Conservation (phyloP, 1,140 invertebrate genomes). For the Tetragnatha versicolor region DNA sequence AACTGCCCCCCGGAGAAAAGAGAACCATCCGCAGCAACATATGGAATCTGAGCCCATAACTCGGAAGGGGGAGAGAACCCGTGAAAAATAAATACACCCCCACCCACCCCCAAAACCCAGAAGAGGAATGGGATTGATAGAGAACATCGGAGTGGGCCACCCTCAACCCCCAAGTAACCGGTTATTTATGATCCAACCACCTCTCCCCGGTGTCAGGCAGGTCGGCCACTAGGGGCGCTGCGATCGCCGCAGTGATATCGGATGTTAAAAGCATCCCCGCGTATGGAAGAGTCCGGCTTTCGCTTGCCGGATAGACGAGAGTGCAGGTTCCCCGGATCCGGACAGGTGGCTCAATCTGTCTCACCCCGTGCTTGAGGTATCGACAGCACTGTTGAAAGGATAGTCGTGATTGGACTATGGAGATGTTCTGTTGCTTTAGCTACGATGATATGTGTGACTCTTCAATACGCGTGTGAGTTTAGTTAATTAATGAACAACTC, state of each 20-base stretch:
- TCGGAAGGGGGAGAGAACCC: neutral
- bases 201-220: neutral
- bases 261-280: slow-evolving; percentile 42
- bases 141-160: neutral
- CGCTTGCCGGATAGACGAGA: slow-evolving; percentile 24
- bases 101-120: neutral
- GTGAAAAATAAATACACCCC: slow-evolving; percentile 43
- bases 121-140: slow-evolving; percentile 1
- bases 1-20: no score
- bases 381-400: no score
- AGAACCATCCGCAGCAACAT: slow-evolving; percentile 14
- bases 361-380: neutral
- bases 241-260: slow-evolving; percentile 4
- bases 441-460: no score
- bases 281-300: slow-evolving; percentile 47
- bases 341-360: neutral
- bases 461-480: no score
- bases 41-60: slow-evolving; percentile 34
- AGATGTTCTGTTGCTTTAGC: no score
- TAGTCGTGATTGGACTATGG: no score
- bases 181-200: neutral
- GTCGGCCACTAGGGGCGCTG: slow-evolving; percentile 35
- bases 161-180: neutral
- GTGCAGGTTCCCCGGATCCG: neutral
- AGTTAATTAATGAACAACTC: no score